Evolutionary conservation across 2,113 vertebrate species (phyloP), one percentile per base, ranked within the genome.

Genomic region (Aphelocoma coerulescens): DNA sequence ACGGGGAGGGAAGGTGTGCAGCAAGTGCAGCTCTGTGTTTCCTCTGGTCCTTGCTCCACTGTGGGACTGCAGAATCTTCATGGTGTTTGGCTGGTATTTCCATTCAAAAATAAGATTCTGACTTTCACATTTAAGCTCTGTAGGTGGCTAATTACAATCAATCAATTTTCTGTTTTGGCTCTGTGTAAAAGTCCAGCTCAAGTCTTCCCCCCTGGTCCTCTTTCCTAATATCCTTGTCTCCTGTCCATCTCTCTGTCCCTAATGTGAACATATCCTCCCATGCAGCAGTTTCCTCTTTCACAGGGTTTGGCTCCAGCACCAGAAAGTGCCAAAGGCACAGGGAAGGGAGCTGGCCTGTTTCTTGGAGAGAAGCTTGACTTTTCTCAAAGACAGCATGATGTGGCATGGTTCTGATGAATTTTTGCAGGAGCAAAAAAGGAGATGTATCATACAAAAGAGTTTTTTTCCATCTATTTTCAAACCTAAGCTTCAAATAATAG

Each of bases 11-110:
- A 58, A 55, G 30, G 2, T 23, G 6, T 57, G 28, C 49, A 82
- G 28, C 1, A 3, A 62, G 13, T 18, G 28, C 0, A 5, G 23
- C 17, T 79, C 2, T 2, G 2, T 1, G 3, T 16, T 39, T 6
- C 3, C 7, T 21, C 27, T 9, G 9, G 4, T 75, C 30, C 35
- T 74, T 44, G 17, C 2, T 72, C 22, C 16, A 9, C 14, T 52
- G 13, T 52, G 26, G 14, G 24, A 65, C 10, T 43, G 49, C 30
- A 80, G 27, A 33, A 57, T 3, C 27, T 82, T 91, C 33, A 51
- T 5, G 9, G 8, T 61, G 44, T 7, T 76, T 77, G 32, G 10
- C 9, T 74, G 32, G 9, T 66, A 66, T 75, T 84, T 73, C 15
- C 1, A 21, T 33, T 32, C 16, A 85, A 52, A 90, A 76, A 18